A percentile compares a stretch with the other conserved stretches of the same genome.
These are phyloP conservation scores for Petrolisthes cinctipes DNA, from an alignment of 2,888 invertebrate genomes.

Conservation along the genomic window DNA sequence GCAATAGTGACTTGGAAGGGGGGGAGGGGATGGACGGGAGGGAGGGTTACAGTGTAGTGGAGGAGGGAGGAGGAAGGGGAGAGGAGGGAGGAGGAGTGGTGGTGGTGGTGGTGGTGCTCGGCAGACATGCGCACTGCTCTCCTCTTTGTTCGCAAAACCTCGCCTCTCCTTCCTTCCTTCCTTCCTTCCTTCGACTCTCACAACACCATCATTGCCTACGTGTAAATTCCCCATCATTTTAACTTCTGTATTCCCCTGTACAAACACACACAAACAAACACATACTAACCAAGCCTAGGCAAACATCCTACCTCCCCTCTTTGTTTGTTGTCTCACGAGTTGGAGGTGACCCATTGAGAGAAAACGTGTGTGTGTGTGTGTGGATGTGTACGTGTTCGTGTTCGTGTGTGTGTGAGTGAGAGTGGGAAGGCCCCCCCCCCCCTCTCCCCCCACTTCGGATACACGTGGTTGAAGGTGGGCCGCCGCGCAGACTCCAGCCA, in stretches of 20 bases:
- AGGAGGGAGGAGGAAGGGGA: not conserved
- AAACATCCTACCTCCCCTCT: not conserved
- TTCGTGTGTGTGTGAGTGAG: not conserved
- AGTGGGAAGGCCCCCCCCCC: not conserved
- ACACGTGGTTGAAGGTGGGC: not conserved
- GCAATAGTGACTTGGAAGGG: constrained; percentile 1
- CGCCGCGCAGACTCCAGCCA: not conserved
- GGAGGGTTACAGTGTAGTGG: not conserved
- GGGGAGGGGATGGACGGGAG: not conserved
- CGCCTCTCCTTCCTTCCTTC: not conserved
- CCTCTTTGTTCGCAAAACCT: constrained; percentile 12
- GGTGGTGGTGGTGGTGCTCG: not conserved
- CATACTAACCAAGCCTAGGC: not conserved
- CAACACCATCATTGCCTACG: not conserved
- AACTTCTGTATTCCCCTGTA: not conserved
- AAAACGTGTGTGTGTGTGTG: constrained; percentile 1
- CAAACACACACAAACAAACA: not conserved
- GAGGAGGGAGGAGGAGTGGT: not conserved
- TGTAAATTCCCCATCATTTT: not conserved
- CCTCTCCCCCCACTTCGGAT: not conserved
- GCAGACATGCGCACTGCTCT: not conserved
- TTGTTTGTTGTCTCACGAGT: not conserved
- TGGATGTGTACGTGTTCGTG: not conserved
- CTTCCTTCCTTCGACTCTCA: not conserved
- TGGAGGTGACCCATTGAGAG: constrained; percentile 7